Evolutionary conservation across 2,113 vertebrate species (phyloP).

Genomic region (Xenopus tropicalis): DNA sequence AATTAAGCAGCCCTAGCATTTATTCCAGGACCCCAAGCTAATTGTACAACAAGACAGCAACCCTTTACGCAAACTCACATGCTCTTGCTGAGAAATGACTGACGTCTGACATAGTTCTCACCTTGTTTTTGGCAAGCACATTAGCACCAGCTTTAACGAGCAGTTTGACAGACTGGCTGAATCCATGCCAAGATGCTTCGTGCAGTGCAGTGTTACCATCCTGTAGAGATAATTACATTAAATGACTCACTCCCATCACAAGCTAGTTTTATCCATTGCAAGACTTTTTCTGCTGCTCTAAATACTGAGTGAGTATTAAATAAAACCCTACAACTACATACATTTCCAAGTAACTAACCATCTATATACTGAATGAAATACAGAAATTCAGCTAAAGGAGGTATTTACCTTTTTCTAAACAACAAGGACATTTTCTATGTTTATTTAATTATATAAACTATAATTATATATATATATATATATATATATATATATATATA

Average conservation of each 20-base stretch:
- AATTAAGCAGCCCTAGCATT: too few species aligned
- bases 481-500: too few species aligned
- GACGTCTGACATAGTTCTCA: conserved; percentile 57
- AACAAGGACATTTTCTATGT: too few species aligned
- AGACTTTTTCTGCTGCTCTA: neutral
- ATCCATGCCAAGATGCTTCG: conserved; percentile 93
- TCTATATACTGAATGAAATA: too few species aligned
- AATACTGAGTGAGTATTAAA: neutral
- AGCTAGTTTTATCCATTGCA: neutral
- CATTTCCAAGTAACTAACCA: too few species aligned
- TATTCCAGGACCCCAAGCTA: neutral
- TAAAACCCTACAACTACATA: too few species aligned
- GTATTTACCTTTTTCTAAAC: too few species aligned
- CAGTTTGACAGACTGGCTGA: conserved; percentile 90
- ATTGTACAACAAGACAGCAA: neutral
- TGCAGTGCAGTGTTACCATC: conserved; percentile 92
- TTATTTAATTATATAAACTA: too few species aligned
- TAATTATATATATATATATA: too few species aligned
- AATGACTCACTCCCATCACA: neutral
- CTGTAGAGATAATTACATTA: conserved; percentile 55
- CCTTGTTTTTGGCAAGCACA: conserved; percentile 93
- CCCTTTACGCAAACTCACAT: conserved; percentile 1
- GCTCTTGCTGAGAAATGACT: conserved; percentile 28
- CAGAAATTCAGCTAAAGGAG: too few species aligned
- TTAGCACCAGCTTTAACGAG: conserved; percentile 94